A percentile compares a stretch with the other conserved stretches of the same genome.
Evolutionary conservation across 2,888 invertebrate species (phyloP).

Genomic region (Drosophila subsilvestris): DNA sequence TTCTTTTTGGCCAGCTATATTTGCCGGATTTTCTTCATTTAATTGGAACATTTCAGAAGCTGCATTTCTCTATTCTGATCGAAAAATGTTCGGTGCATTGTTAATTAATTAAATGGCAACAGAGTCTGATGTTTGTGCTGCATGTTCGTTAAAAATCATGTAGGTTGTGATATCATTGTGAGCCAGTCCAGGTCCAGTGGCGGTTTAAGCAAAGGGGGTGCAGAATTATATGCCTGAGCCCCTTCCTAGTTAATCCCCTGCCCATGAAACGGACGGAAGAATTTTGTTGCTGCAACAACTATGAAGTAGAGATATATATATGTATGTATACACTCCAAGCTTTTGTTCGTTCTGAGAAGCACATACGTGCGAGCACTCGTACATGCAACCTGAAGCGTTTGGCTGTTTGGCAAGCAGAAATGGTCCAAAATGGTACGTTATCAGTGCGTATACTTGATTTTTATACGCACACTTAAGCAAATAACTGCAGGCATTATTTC

Average conservation of each 20-base stretch:
- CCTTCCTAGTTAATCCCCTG: slow-evolving; percentile 4
- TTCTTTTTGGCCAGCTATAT: slow-evolving; percentile 5
- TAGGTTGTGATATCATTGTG: slow-evolving; percentile 24
- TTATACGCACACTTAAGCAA: slow-evolving; percentile 80
- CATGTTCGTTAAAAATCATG: slow-evolving; percentile 16
- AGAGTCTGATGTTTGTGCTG: slow-evolving; percentile 38
- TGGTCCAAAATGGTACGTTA: slow-evolving; percentile 62
- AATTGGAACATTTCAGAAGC: slow-evolving; percentile 35
- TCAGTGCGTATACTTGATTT: slow-evolving; percentile 78
- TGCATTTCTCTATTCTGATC: slow-evolving; percentile 18
- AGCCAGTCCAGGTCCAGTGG: not conserved
- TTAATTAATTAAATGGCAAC: slow-evolving; percentile 51
- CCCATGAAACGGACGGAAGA: slow-evolving; percentile 11
- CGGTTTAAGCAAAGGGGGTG: slow-evolving; percentile 2
- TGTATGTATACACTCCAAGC: slow-evolving; percentile 15
- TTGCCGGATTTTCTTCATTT: slow-evolving; percentile 29
- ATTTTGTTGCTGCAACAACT: slow-evolving; percentile 15
- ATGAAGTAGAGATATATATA: not conserved
- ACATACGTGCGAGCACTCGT: slow-evolving; percentile 1
- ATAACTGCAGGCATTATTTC: slow-evolving; percentile 77
- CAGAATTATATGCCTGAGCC: not conserved
- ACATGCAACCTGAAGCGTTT: too few relatives aligned
- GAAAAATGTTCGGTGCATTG: slow-evolving; percentile 31
- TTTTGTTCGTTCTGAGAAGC: slow-evolving; percentile 13
- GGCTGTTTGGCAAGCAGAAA: slow-evolving; percentile 38